Evolutionary conservation across 2,888 invertebrate species (phyloP).

Genomic region (Andrena bicolor): DNA sequence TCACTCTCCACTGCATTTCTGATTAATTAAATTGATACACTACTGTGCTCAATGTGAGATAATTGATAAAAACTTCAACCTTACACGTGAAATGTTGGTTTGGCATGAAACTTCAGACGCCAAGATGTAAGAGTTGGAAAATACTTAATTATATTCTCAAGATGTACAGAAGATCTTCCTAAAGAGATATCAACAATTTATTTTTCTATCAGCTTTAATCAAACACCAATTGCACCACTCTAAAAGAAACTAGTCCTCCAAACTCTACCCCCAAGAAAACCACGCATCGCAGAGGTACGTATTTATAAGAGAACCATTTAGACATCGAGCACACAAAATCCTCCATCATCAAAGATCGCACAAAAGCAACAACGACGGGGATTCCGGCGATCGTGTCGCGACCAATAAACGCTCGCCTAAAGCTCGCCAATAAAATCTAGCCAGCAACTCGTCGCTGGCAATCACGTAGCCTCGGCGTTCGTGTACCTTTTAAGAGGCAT

Average conservation of each 20-base stretch:
- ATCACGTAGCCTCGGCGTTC: slow-evolving; percentile 2
- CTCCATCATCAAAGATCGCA: background rate
- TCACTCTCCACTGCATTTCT: no score
- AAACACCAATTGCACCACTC: no score
- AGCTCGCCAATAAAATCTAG: slow-evolving; percentile 20
- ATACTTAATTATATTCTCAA: no score
- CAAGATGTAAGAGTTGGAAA: no score
- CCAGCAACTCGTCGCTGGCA: slow-evolving; percentile 1
- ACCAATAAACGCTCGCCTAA: slow-evolving; percentile 24
- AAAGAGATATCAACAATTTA: no score
- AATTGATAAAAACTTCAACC: no score
- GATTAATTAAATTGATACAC: no score
- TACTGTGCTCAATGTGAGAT: no score
- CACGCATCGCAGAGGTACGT: background rate
- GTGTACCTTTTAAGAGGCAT: slow-evolving; percentile 8
- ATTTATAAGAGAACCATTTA: background rate
- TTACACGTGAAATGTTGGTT: no score
- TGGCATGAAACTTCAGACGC: no score
- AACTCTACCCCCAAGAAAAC: background rate
- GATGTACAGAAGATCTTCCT: no score
- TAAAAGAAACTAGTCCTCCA: background rate
- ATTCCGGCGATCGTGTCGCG: background rate
- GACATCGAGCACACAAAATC: background rate
- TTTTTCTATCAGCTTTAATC: no score
- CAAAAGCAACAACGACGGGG: background rate